Evolutionary conservation across 2,113 vertebrate species (phyloP).

Genomic region (Gallinago undulata): DNA sequence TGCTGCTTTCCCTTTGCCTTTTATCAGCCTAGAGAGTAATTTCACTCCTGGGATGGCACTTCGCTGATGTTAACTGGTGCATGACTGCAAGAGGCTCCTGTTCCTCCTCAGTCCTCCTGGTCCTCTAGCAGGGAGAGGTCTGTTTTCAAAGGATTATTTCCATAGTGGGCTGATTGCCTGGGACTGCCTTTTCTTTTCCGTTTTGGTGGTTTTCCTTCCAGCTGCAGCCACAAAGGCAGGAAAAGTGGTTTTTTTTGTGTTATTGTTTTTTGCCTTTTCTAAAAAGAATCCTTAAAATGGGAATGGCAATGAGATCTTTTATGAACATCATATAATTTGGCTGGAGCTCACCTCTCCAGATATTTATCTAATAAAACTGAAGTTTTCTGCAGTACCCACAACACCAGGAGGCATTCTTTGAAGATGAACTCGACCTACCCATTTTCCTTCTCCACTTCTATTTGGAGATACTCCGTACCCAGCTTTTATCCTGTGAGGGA

Average conservation of each 20-base stretch:
- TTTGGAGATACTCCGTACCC: conserved; percentile 15
- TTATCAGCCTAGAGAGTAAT: conserved; percentile 54
- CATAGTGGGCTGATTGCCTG: background rate
- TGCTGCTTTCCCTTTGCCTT: conserved; percentile 64
- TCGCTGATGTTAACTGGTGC: conserved; percentile 34
- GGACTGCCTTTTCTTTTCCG: background rate
- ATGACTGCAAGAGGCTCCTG: conserved; percentile 4
- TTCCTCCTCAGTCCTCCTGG: background rate
- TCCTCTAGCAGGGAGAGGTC: background rate
- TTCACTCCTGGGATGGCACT: conserved; percentile 42
- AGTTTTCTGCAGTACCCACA: background rate
- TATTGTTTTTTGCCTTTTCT: background rate
- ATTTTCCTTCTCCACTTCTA: conserved; percentile 16
- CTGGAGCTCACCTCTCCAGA: background rate
- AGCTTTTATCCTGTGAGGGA: background rate
- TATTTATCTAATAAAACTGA: background rate
- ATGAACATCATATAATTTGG: background rate
- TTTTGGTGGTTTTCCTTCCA: background rate
- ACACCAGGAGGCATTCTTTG: background rate
- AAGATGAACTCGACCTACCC: background rate
- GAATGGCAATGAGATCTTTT: background rate
- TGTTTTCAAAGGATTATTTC: background rate
- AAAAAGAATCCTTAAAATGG: background rate
- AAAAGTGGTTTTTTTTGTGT: background rate
- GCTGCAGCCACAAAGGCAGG: background rate